A percentile compares a stretch with the other conserved stretches of the same genome.
These are phyloP conservation scores for Melanargia galathea DNA, from an alignment of 2,888 invertebrate genomes.

Conservation along the genomic window DNA sequence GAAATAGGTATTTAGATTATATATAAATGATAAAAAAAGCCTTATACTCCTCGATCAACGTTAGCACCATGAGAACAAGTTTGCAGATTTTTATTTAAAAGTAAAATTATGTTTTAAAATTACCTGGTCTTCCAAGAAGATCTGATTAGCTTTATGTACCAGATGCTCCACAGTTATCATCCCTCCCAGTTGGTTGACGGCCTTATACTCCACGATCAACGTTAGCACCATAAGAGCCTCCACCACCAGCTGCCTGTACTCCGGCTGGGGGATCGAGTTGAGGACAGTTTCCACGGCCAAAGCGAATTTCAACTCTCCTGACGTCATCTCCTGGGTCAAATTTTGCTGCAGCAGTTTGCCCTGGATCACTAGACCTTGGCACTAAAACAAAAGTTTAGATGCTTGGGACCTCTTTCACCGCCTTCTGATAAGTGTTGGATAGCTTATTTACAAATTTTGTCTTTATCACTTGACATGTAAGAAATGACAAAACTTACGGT, in stretches of 20 bases:
- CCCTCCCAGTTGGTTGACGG: constrained; percentile 88
- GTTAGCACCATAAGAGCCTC: constrained; percentile 98
- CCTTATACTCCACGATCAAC: constrained; percentile 93
- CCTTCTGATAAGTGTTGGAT: no score
- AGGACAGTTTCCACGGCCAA: constrained; percentile 98
- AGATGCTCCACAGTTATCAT: constrained; percentile 94
- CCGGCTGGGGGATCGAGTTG: constrained; percentile 98
- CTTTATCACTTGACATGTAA: no score
- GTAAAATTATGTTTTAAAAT: no score
- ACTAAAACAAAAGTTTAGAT: constrained; percentile 71
- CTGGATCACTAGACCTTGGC: constrained; percentile 96
- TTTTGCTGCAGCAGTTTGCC: constrained; percentile 94
- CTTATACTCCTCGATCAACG: no score
- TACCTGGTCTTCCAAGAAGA: constrained; percentile 98
- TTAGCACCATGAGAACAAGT: no score
- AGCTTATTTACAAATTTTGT: no score
- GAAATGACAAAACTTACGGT: no score
- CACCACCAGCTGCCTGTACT: constrained; percentile 97
- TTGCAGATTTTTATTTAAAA: no score
- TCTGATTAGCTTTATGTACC: constrained; percentile 95
- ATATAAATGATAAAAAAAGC: no score
- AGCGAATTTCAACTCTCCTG: constrained; percentile 98
- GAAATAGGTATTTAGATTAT: no score
- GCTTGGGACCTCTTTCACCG: no score
- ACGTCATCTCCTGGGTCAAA: constrained; percentile 99